phyloP scores from a whole-genome alignment of 1,140 invertebrate genomes.

The Venturia canescens region DNA sequence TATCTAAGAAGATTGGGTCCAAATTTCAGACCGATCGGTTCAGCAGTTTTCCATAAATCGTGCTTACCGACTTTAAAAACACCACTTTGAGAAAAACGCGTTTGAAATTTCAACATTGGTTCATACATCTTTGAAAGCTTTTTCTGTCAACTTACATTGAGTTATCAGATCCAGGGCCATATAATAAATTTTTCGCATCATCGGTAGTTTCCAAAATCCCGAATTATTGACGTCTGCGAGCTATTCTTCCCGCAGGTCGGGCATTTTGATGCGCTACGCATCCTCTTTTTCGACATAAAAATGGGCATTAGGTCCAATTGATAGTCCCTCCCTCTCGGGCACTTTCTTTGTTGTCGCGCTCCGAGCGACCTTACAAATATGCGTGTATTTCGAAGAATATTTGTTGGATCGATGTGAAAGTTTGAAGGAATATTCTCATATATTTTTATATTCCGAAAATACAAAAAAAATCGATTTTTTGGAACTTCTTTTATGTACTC shows the following conservation, averaged over 20 bases:
- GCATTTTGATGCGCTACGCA: conserved; percentile 24
- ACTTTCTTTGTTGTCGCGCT: no score
- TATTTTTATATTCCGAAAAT: no score
- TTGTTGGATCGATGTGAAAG: no score
- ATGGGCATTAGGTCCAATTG: conserved; percentile 40
- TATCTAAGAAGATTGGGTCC: not conserved
- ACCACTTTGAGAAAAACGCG: no score
- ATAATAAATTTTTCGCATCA: not conserved
- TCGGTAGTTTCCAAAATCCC: not conserved
- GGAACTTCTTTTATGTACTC: no score
- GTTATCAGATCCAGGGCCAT: not conserved
- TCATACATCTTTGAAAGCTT: not conserved
- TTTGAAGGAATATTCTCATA: no score
- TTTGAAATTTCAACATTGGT: not conserved
- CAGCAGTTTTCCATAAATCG: not conserved
- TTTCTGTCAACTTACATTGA: conserved; percentile 26
- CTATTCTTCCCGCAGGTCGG: not conserved
- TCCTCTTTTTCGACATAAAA: conserved; percentile 28
- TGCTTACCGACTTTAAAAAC: not conserved
- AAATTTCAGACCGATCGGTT: not conserved
- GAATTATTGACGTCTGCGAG: not conserved
- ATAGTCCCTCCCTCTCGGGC: no score
- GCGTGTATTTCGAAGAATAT: no score
- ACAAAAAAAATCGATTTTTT: no score
- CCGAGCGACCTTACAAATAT: no score